Conservation (phyloP, 37 sponge, comb jelly and placozoan genomes). For the Diacarnus erythraeanus region DNA sequence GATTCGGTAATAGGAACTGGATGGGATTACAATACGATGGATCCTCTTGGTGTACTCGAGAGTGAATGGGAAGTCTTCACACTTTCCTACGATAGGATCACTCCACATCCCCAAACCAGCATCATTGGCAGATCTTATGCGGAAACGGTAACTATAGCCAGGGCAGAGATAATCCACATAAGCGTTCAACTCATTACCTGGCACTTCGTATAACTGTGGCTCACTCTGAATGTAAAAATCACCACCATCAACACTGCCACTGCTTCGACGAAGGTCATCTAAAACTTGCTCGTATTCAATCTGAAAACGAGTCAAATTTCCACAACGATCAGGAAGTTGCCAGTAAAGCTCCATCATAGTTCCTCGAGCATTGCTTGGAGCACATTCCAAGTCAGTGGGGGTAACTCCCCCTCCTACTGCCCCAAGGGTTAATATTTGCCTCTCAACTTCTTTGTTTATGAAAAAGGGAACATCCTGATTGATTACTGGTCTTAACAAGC, state of each 20-base stretch:
- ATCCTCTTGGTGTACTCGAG: slow-evolving; percentile 38
- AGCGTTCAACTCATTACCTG: slow-evolving; percentile 35
- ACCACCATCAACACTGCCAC: not conserved
- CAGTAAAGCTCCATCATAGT: slow-evolving; percentile 55
- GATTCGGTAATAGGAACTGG: slow-evolving; percentile 49
- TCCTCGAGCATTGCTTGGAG: not conserved
- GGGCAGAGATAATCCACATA: slow-evolving; percentile 46
- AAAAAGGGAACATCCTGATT: slow-evolving; percentile 51
- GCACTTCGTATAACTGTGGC: slow-evolving; percentile 14
- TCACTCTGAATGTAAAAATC: slow-evolving; percentile 5
- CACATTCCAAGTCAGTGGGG: slow-evolving; percentile 38
- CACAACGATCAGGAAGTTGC: slow-evolving; percentile 21
- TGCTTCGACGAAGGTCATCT: not conserved
- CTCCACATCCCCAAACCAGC: slow-evolving; percentile 86
- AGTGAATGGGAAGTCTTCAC: slow-evolving; percentile 52
- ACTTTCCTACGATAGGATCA: slow-evolving; percentile 23
- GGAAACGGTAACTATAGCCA: slow-evolving; percentile 56
- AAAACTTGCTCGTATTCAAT: slow-evolving; percentile 60
- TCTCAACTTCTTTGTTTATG: slow-evolving; percentile 16
- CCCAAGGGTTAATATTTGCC: slow-evolving; percentile 36
- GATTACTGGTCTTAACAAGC: slow-evolving; percentile 21
- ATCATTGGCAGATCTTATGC: slow-evolving; percentile 58
- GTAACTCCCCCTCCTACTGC: slow-evolving; percentile 71
- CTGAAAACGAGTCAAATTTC: slow-evolving; percentile 27
- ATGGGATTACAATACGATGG: slow-evolving; percentile 47